Base-by-base conservation (phyloP, 2,113 vertebrate genomes). In the Tringa solitaria region DNA sequence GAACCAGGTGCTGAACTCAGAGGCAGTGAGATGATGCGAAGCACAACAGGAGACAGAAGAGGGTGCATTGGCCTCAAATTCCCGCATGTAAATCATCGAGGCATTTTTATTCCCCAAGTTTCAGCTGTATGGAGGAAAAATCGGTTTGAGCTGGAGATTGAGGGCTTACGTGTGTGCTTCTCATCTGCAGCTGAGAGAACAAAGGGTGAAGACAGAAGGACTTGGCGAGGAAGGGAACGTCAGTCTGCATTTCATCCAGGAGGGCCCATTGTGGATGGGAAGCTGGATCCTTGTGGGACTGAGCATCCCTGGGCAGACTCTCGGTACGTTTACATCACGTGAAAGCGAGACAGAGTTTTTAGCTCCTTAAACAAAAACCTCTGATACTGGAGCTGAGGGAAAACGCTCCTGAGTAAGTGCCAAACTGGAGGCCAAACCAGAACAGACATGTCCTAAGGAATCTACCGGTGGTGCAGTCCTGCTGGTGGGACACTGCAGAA, bases 251-350 rank as follows among this genome's bases (percentile, higher is more conserved):
- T 20, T 63, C 41, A 53, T 21, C 53, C 51, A 9, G 1, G 4
- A 73, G 41, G 46, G 19, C 41, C 35, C 16, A 4, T 3, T 2
- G 4, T 14, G 15, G n/a, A n/a, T 64, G 48, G 48, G 75, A 73
- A 67, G 48, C 27, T n/a, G 53, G 22, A 14, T 72, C 7, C 33
- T 26, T 1, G 0, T 11, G 53, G 63, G 43, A 16, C 53, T 39
- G 48, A 12, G 18, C 8, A 1, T 23, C 84, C 5, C 0, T n/a
- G 60, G 77, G 54, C 27, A 74, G 27, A 6, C 18, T 60, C 6
- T 16, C 2, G 2, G 7, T 19, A n/a, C 5, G 0, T 65, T 50
- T 56, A 21, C 28, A 37, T 50, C 22, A 30, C 4, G 0, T 37
- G 61, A 51, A 89, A 60, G 20, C 65, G 35, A 78, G 39, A 24